These are phyloP conservation scores for Tachina lurida DNA, from an alignment of 2,888 invertebrate species.

Conservation along the genomic window DNA sequence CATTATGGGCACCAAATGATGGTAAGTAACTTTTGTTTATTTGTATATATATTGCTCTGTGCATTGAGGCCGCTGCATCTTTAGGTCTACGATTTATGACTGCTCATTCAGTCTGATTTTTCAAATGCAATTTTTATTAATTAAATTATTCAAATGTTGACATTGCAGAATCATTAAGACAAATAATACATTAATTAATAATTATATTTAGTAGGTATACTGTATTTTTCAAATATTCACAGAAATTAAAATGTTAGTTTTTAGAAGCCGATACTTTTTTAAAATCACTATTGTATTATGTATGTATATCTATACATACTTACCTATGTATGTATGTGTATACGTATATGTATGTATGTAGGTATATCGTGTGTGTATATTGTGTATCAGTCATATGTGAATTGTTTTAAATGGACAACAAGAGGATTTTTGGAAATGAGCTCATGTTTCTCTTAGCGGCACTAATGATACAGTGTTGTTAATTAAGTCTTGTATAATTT, in stretches of 20 bases:
- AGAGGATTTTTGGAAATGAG: background rate
- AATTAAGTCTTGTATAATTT: slow-evolving; percentile 66
- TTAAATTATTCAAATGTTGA: slow-evolving; percentile 58
- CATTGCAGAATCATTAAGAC: slow-evolving; percentile 51
- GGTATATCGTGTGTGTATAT: background rate
- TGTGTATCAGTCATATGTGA: slow-evolving; percentile 11
- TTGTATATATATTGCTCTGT: no score
- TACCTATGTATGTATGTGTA: background rate
- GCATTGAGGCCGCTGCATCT: no score
- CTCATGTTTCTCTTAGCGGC: background rate
- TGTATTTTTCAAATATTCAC: slow-evolving; percentile 60
- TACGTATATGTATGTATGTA: background rate
- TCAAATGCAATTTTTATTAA: slow-evolving; percentile 61
- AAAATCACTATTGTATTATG: slow-evolving; percentile 16
- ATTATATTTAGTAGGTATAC: slow-evolving; percentile 31
- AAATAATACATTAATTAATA: slow-evolving; percentile 62
- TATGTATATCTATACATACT: background rate
- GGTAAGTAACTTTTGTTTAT: no score
- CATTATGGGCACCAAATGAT: no score
- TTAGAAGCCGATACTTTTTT: slow-evolving; percentile 34
- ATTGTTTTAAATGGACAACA: slow-evolving; percentile 3
- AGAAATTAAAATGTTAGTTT: slow-evolving; percentile 51
- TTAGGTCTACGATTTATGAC: background rate
- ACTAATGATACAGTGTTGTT: slow-evolving; percentile 40
- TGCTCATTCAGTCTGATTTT: background rate